phyloP scores from a whole-genome alignment of 2,888 invertebrate genomes.

The Orthosia gothica region DNA sequence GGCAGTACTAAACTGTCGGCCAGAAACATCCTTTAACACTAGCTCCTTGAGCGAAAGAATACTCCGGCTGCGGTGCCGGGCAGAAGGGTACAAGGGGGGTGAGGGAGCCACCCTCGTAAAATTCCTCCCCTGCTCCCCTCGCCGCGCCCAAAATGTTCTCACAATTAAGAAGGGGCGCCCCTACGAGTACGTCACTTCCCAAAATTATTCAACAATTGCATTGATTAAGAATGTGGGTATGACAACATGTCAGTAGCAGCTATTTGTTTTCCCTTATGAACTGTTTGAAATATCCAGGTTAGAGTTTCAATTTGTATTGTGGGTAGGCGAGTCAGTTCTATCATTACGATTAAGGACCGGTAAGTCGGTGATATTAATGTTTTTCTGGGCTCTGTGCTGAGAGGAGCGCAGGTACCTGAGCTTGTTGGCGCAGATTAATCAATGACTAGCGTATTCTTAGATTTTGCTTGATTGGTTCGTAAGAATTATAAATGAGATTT shows the following conservation, averaged over 20 bases:
- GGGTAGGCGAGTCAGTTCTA: slow-evolving; percentile 12
- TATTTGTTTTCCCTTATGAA: slow-evolving; percentile 13
- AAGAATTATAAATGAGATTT: neutral
- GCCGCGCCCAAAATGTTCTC: slow-evolving; percentile 45
- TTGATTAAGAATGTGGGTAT: slow-evolving; percentile 48
- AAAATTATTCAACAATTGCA: slow-evolving; percentile 56
- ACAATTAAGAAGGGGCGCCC: slow-evolving; percentile 58
- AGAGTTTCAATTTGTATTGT: slow-evolving; percentile 2
- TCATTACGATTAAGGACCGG: slow-evolving; percentile 6
- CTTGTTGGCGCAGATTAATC: slow-evolving; percentile 1
- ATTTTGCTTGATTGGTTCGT: neutral
- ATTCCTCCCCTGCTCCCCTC: slow-evolving; percentile 19
- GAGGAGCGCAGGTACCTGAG: neutral
- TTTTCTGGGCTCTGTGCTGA: neutral
- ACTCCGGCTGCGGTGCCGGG: slow-evolving; percentile 41
- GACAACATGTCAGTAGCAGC: slow-evolving; percentile 10
- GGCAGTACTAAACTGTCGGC: slow-evolving; percentile 26
- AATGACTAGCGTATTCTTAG: neutral
- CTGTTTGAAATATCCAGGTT: slow-evolving; percentile 2
- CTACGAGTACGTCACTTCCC: slow-evolving; percentile 47
- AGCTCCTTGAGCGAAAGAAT: slow-evolving; percentile 47
- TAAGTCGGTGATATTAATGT: slow-evolving; percentile 5
- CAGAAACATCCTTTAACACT: slow-evolving; percentile 43
- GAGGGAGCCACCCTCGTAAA: slow-evolving; percentile 56
- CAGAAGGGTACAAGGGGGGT: slow-evolving; percentile 35